Percentiles rank a stretch among this genome's conserved stretches.
Conservation (phyloP, 2,113 vertebrate species). For the Seriola rivoliana region DNA sequence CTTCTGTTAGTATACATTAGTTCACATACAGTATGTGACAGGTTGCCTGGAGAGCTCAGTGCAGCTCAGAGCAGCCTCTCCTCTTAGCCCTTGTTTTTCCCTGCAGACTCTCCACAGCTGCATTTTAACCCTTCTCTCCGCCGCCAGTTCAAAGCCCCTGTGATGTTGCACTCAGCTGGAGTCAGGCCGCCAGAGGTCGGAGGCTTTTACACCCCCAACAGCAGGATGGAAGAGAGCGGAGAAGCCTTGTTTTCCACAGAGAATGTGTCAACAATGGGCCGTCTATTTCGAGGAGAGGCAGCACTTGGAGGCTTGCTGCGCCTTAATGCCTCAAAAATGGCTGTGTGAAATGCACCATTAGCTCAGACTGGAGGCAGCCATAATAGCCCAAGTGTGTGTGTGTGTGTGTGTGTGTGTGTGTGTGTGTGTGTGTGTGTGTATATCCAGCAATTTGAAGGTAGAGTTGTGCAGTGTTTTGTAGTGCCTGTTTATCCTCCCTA, state of each 20-base stretch:
- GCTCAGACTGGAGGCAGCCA: constrained; percentile 2
- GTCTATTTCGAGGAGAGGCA: not conserved
- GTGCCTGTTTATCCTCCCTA: not conserved
- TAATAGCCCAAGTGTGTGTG: not conserved
- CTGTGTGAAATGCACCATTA: constrained; percentile 2
- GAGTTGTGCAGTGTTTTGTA: not conserved
- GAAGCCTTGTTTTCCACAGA: constrained; percentile 5
- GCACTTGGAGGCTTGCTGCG: not conserved
- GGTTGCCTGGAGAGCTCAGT: not conserved
- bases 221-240: no score
- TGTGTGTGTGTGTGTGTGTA: no score
- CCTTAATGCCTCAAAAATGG: constrained; percentile 10
- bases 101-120: not conserved
- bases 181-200: not conserved
- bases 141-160: not conserved
- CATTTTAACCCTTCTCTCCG: not conserved
- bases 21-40: not conserved
- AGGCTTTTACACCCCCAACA: not conserved
- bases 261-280: not conserved
- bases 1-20: no score
- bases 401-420: not conserved
- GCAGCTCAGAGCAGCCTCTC: not conserved
- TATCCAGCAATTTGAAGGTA: no score
- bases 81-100: not conserved
- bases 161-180: constrained; percentile 2